phyloP scores from a whole-genome alignment of 2,888 invertebrate genomes.

The Keiferia lycopersicella region DNA sequence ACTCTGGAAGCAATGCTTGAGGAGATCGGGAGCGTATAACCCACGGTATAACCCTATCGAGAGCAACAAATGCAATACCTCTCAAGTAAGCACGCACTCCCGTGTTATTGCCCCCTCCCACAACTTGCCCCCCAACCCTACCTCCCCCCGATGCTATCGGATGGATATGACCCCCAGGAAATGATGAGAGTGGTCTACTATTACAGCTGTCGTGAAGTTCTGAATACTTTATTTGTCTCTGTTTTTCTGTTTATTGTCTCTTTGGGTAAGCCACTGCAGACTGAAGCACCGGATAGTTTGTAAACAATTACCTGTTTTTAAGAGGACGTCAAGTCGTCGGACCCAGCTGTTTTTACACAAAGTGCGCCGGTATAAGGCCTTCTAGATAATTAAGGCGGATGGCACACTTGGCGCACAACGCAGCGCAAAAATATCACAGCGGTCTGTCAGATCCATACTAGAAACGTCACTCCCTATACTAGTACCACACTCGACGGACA shows the following conservation, averaged over 20 bases:
- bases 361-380: too few species aligned
- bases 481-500: too few species aligned
- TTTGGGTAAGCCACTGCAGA: background rate
- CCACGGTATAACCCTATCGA: slow-evolving; percentile 16
- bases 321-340: too few species aligned
- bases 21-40: slow-evolving; percentile 10
- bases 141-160: slow-evolving; percentile 43
- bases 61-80: slow-evolving; percentile 56
- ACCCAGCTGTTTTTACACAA: too few species aligned
- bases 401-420: too few species aligned
- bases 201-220: slow-evolving; percentile 41
- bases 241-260: background rate
- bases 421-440: too few species aligned
- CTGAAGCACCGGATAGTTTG: background rate
- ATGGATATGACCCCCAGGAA: slow-evolving; percentile 75
- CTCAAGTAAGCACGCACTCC: slow-evolving; percentile 60
- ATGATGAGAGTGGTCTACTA: slow-evolving; percentile 69
- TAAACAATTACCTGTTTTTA: too few species aligned
- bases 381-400: too few species aligned
- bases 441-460: too few species aligned
- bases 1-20: slow-evolving; percentile 15
- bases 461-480: too few species aligned
- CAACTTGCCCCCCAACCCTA: slow-evolving; percentile 25
- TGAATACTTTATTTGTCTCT: slow-evolving; percentile 5
- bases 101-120: slow-evolving; percentile 52